Conservation (phyloP, 2,113 vertebrate genomes). For the Phalacrocorax brasilianus region DNA sequence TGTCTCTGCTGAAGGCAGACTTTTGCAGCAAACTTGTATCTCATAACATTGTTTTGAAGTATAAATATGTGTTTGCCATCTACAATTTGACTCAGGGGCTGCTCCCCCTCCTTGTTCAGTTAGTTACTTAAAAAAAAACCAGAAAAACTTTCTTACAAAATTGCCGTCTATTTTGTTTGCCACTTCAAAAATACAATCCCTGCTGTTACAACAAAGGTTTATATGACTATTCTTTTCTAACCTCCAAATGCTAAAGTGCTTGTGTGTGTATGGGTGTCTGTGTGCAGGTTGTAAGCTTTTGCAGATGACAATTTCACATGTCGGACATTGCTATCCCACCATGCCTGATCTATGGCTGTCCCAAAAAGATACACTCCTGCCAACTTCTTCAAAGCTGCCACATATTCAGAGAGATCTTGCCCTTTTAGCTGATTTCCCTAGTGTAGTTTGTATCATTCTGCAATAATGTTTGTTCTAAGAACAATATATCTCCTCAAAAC, state of each 20-base stretch:
- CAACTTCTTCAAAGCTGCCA: constrained; percentile 57
- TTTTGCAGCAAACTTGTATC: neutral
- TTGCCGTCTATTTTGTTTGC: neutral
- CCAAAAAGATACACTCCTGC: constrained; percentile 36
- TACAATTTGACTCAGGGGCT: neutral
- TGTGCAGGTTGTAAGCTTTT: neutral
- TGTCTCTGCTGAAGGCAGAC: neutral
- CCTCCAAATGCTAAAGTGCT: neutral
- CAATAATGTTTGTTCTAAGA: constrained; percentile 61
- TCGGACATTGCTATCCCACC: constrained; percentile 8
- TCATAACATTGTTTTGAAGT: neutral
- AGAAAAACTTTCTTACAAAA: neutral
- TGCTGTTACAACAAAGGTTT: neutral
- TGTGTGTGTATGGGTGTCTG: neutral
- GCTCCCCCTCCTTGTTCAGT: neutral
- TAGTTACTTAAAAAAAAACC: neutral
- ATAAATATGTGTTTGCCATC: neutral
- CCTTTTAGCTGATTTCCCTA: constrained; percentile 44
- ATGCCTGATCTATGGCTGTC: constrained; percentile 30
- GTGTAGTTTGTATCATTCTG: constrained; percentile 45
- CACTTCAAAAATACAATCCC: neutral
- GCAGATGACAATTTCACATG: neutral
- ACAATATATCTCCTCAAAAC: constrained; percentile 12
- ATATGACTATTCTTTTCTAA: neutral
- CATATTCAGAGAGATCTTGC: neutral